Evolutionary conservation across 2,888 invertebrate species (phyloP), one percentile per base, ranked within the genome.

Genomic region (Leucoma salicis): DNA sequence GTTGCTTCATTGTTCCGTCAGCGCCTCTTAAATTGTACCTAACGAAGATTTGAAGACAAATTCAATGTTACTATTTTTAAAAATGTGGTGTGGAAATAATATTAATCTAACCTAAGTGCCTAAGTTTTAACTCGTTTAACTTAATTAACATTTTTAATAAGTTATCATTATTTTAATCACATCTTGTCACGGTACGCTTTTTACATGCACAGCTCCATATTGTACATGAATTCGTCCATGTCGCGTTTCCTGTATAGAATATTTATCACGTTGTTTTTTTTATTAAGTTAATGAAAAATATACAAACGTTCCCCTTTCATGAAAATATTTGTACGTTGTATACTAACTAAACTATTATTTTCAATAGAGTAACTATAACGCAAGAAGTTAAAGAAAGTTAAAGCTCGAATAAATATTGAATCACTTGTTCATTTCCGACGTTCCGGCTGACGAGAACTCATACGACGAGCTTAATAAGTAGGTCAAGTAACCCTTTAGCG

Each of bases 401-500:
- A 35, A 28, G n/a, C 37, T n/a, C 21, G 34, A 52, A 64, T 66
- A 74, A 76, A 77, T 78, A 78, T 78, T 77, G 63, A 75, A 77
- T 75, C 38, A 57, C 43, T 58, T 52, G 28, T 59, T 78, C 67
- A 78, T 80, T 77, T 77, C 64, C 70, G 57, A 65, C 68, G 66
- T 74, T 73, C 70, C 71, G 67, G 63, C 63, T 73, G 74, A 70
- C 70, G 72, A 71, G 77, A 63, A 71, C 65, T 70, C 70, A 63
- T 74, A 72, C 73, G 70, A 70, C 71, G 72, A 70, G 69, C 65
- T 70, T 77, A 78, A 78, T 84, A 87, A 86, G 78, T 87, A 73
- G 88, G 88, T 85, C 87, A 86, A 87, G 86, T 82, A 82, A 87
- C 82, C 87, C 86, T 86, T 84, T 82, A 72, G 73, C 67, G 65